Conservation (phyloP, 2,113 vertebrate genomes). For the Paraplagusia blochii region DNA sequence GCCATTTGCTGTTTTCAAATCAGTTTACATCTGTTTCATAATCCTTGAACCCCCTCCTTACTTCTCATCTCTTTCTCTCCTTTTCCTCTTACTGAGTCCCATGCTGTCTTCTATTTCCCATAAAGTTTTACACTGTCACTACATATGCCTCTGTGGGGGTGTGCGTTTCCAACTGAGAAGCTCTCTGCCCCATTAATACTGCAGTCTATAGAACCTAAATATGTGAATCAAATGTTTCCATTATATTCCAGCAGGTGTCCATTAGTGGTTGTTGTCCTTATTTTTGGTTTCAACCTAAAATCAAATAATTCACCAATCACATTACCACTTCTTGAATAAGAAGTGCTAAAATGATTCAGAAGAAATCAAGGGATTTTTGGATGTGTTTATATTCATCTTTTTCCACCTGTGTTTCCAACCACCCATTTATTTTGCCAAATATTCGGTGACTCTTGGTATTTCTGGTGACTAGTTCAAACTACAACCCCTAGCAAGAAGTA, state of each 20-base stretch:
- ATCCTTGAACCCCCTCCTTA: conserved; percentile 75
- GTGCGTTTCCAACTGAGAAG: conserved; percentile 32
- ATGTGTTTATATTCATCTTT: too few species aligned
- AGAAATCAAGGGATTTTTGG: conserved; percentile 27
- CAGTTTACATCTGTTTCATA: conserved; percentile 80
- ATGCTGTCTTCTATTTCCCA: conserved; percentile 47
- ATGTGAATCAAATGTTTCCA: conserved; percentile 57
- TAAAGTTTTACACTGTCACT: conserved; percentile 48
- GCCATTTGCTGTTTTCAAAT: conserved; percentile 74
- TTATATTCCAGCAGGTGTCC: conserved; percentile 34
- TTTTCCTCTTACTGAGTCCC: conserved; percentile 29
- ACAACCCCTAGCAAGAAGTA: too few species aligned
- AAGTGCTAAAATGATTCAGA: conserved; percentile 30
- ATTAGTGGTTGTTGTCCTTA: conserved; percentile 40
- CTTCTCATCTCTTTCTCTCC: conserved; percentile 25
- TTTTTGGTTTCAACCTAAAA: conserved; percentile 28
- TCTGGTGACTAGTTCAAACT: too few species aligned
- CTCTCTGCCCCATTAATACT: conserved; percentile 41
- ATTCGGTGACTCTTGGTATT: too few species aligned
- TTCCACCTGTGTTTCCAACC: too few species aligned
- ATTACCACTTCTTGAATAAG: too few species aligned
- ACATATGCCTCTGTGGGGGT: conserved; percentile 7
- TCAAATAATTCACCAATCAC: too few species aligned
- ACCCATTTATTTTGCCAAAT: too few species aligned
- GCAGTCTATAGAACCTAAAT: conserved; percentile 45